phyloP scores from a whole-genome alignment of 30 jellyfish, hydroid and myxozoan genomes.

The Morbakka virulenta region DNA sequence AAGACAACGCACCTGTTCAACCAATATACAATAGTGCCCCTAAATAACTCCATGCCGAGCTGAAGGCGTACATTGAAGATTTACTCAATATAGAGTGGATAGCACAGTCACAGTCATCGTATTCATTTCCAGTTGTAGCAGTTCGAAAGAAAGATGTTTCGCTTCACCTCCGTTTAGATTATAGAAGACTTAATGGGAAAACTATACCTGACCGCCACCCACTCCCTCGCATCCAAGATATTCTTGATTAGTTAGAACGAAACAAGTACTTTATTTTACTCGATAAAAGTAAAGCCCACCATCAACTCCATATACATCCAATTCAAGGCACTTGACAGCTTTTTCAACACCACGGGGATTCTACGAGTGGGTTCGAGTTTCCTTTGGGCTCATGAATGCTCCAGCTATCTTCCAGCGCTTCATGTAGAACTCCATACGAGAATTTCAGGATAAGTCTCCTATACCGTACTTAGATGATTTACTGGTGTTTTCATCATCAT shows the following conservation, averaged over 20 bases:
- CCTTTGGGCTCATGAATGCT: constrained; percentile 42
- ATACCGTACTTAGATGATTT: constrained; percentile 48
- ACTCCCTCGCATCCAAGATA: constrained; percentile 37
- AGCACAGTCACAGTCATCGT: constrained; percentile 5
- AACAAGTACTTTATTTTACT: constrained; percentile 24
- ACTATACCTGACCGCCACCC: constrained; percentile 56
- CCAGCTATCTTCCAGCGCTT: constrained; percentile 51
- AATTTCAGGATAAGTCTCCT: constrained; percentile 22
- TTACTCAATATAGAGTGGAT: constrained; percentile 22
- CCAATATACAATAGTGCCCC: constrained; percentile 20
- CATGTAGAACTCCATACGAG: constrained; percentile 23
- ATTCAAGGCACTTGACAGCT: constrained; percentile 9
- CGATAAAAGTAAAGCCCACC: constrained; percentile 37
- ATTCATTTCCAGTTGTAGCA: constrained; percentile 24
- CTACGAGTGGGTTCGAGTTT: constrained; percentile 45
- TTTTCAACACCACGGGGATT: constrained; percentile 66
- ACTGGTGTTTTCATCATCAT: constrained; percentile 24
- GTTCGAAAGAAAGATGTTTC: constrained; percentile 33
- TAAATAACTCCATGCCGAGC: constrained; percentile 20
- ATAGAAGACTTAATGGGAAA: neutral
- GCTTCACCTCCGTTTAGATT: constrained; percentile 16
- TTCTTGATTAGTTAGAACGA: constrained; percentile 11
- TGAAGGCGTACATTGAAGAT: constrained; percentile 15
- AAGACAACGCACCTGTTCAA: constrained; percentile 36
- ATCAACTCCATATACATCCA: constrained; percentile 38